A percentile compares a stretch with the other conserved stretches of the same genome.
Conservation (phyloP, 2,797 vertebrate genomes). For the Mus spretus region DNA sequence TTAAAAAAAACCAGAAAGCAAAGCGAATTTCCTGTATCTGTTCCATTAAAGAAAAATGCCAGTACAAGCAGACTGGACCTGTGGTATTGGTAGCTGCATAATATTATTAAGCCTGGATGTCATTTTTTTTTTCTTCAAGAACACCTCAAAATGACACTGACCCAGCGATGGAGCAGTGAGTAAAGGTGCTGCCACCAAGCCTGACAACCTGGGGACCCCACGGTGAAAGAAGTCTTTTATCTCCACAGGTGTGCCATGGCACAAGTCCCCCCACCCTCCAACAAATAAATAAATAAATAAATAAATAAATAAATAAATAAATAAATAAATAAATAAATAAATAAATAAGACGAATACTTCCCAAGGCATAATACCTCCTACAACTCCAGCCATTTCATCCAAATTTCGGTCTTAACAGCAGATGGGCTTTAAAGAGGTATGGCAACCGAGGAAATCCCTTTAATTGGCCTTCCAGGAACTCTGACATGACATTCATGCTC, state of each 20-base stretch:
- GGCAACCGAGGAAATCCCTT: neutral
- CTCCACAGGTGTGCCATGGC: too few relatives aligned
- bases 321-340: neutral
- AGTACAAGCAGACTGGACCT: neutral
- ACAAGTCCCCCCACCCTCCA: neutral
- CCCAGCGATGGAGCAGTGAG: neutral
- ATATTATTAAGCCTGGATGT: conserved; percentile 1
- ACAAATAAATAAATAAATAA: too few relatives aligned
- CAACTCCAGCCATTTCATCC: neutral
- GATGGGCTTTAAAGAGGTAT: neutral
- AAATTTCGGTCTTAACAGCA: neutral
- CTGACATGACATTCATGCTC: conserved; percentile 4
- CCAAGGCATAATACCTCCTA: neutral
- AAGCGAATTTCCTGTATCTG: conserved; percentile 35
- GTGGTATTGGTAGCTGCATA: neutral
- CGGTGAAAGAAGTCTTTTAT: neutral
- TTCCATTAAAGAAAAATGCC: neutral
- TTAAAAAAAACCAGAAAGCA: neutral
- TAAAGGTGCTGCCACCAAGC: neutral
- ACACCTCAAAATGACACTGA: neutral
- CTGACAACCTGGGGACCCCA: neutral
- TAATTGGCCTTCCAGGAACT: neutral
- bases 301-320: neutral
- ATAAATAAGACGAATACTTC: neutral
- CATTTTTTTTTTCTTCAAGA: neutral